phyloP scores from a whole-genome alignment of 2,888 invertebrate genomes.

The Meteorus colon region DNA sequence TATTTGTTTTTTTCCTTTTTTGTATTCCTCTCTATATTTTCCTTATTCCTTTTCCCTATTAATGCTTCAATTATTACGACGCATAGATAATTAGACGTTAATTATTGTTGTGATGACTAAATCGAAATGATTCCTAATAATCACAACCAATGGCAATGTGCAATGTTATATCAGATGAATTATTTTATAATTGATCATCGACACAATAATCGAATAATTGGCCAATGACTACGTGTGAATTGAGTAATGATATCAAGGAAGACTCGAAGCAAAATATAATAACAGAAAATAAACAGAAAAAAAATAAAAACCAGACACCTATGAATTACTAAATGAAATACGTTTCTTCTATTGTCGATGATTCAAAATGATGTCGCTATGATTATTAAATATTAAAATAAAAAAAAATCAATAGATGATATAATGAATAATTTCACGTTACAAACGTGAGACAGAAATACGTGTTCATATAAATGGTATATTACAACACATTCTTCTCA shows the following conservation, averaged over 20 bases:
- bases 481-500: neutral
- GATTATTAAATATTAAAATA: neutral
- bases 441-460: neutral
- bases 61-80: neutral
- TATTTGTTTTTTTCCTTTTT: neutral
- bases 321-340: neutral
- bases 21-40: neutral
- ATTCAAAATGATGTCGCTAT: neutral
- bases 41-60: neutral
- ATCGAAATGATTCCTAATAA: neutral
- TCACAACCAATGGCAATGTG: neutral
- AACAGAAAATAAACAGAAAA: neutral
- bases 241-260: neutral
- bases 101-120: neutral
- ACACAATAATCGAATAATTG: neutral
- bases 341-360: neutral
- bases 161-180: neutral
- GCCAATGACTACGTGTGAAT: conserved; percentile 9
- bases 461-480: neutral
- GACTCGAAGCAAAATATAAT: neutral
- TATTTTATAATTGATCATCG: conserved; percentile 4
- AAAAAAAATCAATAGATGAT: neutral
- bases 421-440: neutral
- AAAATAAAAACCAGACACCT: neutral
- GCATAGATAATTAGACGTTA: neutral